phyloP scores from a whole-genome alignment of 1,140 invertebrate genomes.

The Hylaeus anthracinus region DNA sequence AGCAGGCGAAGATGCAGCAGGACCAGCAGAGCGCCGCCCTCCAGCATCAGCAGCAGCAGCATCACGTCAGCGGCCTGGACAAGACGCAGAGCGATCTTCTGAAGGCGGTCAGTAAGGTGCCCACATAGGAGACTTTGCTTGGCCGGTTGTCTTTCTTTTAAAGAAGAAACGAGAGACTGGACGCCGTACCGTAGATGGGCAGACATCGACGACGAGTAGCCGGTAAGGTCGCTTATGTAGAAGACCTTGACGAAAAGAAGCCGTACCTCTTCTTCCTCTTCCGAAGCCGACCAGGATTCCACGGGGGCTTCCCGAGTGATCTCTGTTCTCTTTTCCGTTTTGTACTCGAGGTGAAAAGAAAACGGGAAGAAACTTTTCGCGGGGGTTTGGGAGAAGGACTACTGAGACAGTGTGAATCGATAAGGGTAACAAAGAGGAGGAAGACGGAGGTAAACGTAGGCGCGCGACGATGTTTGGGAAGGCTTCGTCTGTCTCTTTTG shows the following conservation, averaged over 20 bases:
- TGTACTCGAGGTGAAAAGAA: not conserved
- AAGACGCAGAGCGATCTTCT: constrained; percentile 85
- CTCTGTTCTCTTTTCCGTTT: constrained; percentile 27
- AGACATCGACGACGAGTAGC: constrained; percentile 53
- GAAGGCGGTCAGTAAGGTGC: constrained; percentile 85
- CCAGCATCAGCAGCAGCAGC: constrained; percentile 84
- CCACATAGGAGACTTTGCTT: constrained; percentile 82
- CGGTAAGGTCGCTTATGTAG: constrained; percentile 32
- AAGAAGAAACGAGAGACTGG: constrained; percentile 66
- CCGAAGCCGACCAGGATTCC: not conserved
- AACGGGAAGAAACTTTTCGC: not conserved
- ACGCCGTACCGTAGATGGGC: constrained; percentile 37
- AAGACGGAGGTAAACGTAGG: not conserved
- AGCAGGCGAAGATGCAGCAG: constrained; percentile 88
- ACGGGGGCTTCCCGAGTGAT: constrained; percentile 18
- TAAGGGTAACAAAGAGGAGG: too few species aligned
- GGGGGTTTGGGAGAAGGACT: not conserved
- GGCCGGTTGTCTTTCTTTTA: constrained; percentile 71
- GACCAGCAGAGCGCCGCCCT: constrained; percentile 81
- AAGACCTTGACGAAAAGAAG: not conserved
- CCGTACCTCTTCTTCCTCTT: constrained; percentile 19
- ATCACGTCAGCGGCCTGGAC: constrained; percentile 84
- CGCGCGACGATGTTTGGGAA: constrained; percentile 10
- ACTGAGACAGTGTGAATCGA: not conserved
- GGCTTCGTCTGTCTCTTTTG: constrained; percentile 16